phyloP scores from a whole-genome alignment of 37 sponge, comb jelly and placozoan species.

The Petrosia ficiformis region DNA sequence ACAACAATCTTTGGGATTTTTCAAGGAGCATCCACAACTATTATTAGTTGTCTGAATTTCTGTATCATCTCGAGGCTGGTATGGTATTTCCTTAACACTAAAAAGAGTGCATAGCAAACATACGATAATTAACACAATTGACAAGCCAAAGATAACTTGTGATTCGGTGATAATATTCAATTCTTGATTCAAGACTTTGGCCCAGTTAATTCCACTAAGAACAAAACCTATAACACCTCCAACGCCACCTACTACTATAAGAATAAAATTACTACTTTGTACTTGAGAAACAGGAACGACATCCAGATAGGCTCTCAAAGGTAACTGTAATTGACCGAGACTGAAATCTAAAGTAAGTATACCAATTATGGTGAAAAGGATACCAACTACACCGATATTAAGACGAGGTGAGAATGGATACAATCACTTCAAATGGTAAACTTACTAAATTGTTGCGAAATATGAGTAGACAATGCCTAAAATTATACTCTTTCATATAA shows the following conservation, averaged over 20 bases:
- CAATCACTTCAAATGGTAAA: too few species aligned
- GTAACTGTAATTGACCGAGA: constrained; percentile 8
- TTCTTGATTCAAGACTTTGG: not conserved
- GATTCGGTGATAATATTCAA: not conserved
- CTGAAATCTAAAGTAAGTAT: constrained; percentile 28
- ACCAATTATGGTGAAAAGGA: too few species aligned
- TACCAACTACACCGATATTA: too few species aligned
- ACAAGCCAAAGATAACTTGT: constrained; percentile 20
- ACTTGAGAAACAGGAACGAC: constrained; percentile 8
- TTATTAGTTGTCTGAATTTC: not conserved
- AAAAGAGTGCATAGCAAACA: not conserved
- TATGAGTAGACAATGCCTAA: too few species aligned
- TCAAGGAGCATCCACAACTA: not conserved
- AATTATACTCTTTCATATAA: too few species aligned
- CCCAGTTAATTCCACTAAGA: constrained; percentile 26
- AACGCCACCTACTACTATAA: not conserved
- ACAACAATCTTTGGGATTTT: not conserved
- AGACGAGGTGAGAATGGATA: too few species aligned
- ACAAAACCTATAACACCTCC: constrained; percentile 11
- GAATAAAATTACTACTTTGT: constrained; percentile 19
- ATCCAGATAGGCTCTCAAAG: constrained; percentile 47
- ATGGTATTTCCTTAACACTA: constrained; percentile 32
- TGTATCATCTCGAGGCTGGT: too few species aligned
- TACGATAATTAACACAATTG: not conserved
- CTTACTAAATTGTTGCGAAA: too few species aligned